Conservation (phyloP, 2,888 invertebrate species). For the Lithophane socia region DNA sequence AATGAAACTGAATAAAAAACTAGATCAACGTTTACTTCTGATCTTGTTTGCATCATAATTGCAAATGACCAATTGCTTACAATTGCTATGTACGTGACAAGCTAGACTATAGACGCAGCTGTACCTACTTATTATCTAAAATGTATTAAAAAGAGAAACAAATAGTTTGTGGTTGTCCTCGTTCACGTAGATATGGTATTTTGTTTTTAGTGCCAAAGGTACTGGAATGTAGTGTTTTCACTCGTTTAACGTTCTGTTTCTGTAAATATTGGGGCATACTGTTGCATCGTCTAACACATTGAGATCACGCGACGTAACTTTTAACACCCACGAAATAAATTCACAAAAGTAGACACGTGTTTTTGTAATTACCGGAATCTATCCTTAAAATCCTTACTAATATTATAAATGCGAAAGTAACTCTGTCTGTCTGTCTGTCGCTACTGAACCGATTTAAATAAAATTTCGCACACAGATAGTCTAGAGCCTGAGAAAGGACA, state of each 20-base stretch:
- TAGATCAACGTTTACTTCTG: slow-evolving; percentile 47
- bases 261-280: slow-evolving; percentile 4
- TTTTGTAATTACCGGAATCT: too few relatives aligned
- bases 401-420: too few relatives aligned
- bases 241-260: slow-evolving; percentile 6
- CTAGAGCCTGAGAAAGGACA: too few relatives aligned
- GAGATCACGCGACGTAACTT: not conserved
- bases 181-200: slow-evolving; percentile 60
- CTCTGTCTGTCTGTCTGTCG: too few relatives aligned
- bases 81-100: slow-evolving; percentile 62
- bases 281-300: slow-evolving; percentile 2
- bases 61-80: slow-evolving; percentile 57
- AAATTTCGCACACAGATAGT: too few relatives aligned
- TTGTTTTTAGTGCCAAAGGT: slow-evolving; percentile 37
- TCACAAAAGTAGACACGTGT: too few relatives aligned
- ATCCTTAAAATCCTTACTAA: too few relatives aligned
- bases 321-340: not conserved
- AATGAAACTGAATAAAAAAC: slow-evolving; percentile 32
- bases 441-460: too few relatives aligned
- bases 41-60: slow-evolving; percentile 61
- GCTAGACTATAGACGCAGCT: slow-evolving; percentile 31
- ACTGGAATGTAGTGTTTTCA: slow-evolving; percentile 46
- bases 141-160: slow-evolving; percentile 52
- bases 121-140: slow-evolving; percentile 26
- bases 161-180: slow-evolving; percentile 56